Percentiles rank a stretch among this genome's conserved stretches.
These are phyloP conservation scores for Piezodorus guildinii DNA, from an alignment of 1,140 invertebrate genomes.

Conservation along the genomic window DNA sequence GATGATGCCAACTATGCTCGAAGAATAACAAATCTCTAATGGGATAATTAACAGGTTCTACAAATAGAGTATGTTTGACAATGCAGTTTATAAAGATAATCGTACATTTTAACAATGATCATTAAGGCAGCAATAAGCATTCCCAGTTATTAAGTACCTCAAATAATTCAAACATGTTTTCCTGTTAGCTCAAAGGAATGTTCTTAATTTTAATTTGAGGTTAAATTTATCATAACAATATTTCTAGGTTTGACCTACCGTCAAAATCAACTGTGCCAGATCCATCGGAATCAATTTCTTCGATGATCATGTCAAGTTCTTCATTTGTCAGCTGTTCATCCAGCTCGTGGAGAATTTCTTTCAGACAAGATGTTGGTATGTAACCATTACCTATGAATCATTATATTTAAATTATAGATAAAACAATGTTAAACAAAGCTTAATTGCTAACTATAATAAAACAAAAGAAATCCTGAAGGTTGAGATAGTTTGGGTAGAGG, in stretches of 20 bases:
- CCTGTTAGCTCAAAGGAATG: not conserved
- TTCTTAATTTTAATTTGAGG: slow-evolving; percentile 19
- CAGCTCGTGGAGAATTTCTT: slow-evolving; percentile 81
- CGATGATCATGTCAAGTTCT: slow-evolving; percentile 89
- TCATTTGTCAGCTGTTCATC: slow-evolving; percentile 86
- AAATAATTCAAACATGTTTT: not conserved
- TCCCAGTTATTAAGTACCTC: not conserved
- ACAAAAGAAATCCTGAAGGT: no score
- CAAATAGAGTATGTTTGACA: no score
- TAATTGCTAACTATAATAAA: no score
- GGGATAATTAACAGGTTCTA: no score
- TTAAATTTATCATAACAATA: not conserved
- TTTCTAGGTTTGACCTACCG: slow-evolving; percentile 35
- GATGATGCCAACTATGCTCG: no score
- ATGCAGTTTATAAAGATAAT: no score
- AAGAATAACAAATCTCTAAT: no score
- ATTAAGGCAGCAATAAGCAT: not conserved
- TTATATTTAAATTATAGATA: no score
- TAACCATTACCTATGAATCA: slow-evolving; percentile 70
- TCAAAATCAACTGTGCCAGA: slow-evolving; percentile 69
- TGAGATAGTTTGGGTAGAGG: no score
- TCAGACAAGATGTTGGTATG: slow-evolving; percentile 83
- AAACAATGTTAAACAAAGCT: no score
- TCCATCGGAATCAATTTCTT: slow-evolving; percentile 91
- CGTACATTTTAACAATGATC: no score